phyloP scores from a whole-genome alignment of 2,113 vertebrate species.

The Athene cunicularia region DNA sequence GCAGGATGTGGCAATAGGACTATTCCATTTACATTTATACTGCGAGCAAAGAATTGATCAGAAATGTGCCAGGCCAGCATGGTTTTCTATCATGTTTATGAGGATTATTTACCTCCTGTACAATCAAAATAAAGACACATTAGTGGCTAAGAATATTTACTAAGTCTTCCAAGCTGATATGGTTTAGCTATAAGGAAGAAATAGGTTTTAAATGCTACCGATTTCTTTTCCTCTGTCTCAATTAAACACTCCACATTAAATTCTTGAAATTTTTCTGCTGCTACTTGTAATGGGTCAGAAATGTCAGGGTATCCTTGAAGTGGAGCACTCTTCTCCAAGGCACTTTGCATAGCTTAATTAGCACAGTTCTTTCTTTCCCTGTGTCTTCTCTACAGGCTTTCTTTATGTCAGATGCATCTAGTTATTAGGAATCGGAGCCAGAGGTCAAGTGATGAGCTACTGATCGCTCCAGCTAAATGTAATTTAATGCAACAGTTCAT shows the following conservation, averaged over 20 bases:
- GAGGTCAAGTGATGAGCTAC: conserved; percentile 2
- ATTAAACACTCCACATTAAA: conserved; percentile 3
- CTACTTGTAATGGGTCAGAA: background rate
- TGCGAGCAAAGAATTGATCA: background rate
- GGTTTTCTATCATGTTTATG: background rate
- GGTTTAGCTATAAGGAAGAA: background rate
- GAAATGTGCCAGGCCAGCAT: background rate
- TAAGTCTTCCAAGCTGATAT: background rate
- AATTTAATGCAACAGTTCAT: conserved; percentile 1
- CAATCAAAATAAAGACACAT: background rate
- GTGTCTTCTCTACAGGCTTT: background rate
- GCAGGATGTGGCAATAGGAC: background rate
- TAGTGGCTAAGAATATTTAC: background rate
- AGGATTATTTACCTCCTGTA: background rate
- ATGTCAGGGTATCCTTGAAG: conserved; percentile 15
- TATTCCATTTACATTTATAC: background rate
- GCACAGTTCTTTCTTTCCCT: background rate
- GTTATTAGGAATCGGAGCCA: conserved; percentile 14
- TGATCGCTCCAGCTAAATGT: background rate
- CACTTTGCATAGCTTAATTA: conserved; percentile 22
- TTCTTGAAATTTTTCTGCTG: background rate
- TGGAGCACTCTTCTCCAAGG: background rate
- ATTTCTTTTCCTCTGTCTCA: background rate
- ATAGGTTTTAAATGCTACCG: background rate
- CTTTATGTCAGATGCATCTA: conserved; percentile 10